Evolutionary conservation across 2,888 invertebrate species (phyloP).

Genomic region (Galeopsomyia nigrocyanea): DNA sequence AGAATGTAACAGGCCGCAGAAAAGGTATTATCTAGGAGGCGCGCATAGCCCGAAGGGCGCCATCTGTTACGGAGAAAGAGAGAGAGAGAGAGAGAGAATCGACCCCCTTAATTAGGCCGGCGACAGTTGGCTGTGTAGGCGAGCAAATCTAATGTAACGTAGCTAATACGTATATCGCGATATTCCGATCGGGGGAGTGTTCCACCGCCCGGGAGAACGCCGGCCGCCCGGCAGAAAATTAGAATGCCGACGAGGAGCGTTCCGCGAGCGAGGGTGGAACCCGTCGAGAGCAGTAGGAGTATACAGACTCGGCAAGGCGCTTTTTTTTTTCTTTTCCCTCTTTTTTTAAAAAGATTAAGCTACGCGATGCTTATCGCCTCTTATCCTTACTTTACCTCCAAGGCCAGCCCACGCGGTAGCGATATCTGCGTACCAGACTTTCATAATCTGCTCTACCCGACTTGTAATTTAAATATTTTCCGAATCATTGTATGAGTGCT

Average conservation of each 20-base stretch:
- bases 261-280: background rate
- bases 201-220: background rate
- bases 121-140: constrained; percentile 59
- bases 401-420: too few relatives aligned
- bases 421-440: too few relatives aligned
- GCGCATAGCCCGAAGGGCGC: constrained; percentile 62
- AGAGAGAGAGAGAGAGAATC: background rate
- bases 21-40: constrained; percentile 55
- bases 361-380: constrained; percentile 30
- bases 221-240: constrained; percentile 24
- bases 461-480: too few relatives aligned
- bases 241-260: constrained; percentile 22
- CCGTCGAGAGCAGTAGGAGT: background rate
- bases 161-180: constrained; percentile 28
- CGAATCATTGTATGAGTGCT: too few relatives aligned
- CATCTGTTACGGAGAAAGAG: constrained; percentile 62
- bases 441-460: too few relatives aligned
- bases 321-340: too few relatives aligned
- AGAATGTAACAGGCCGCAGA: constrained; percentile 41
- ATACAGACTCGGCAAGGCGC: constrained; percentile 1
- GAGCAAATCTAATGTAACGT: constrained; percentile 65
- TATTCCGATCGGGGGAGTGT: background rate
- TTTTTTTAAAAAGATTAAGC: constrained; percentile 32
- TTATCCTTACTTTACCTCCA: too few relatives aligned
- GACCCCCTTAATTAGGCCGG: constrained; percentile 63